Percentiles rank a stretch among this genome's conserved stretches.
Evolutionary conservation across 2,113 vertebrate species (phyloP).

Genomic region (Cebus imitator): DNA sequence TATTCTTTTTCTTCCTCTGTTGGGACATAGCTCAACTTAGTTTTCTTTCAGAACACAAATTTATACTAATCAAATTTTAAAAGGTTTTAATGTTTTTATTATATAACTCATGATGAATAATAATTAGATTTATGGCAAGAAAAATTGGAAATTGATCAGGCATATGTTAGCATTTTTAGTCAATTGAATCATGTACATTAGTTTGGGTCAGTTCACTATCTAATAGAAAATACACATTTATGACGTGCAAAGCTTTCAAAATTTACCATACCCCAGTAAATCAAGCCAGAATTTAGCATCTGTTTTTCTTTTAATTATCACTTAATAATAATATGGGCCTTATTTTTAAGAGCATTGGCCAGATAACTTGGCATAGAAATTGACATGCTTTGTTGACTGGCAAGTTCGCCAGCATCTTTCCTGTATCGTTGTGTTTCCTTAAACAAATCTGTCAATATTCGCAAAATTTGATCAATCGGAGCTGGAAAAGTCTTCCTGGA

Average conservation of each 20-base stretch:
- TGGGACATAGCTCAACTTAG: not conserved
- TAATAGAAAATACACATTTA: slow-evolving; percentile 52
- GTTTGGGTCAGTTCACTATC: slow-evolving; percentile 42
- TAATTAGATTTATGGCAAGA: slow-evolving; percentile 18
- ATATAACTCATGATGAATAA: not conserved
- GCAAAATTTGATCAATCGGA: slow-evolving; percentile 48
- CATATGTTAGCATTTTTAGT: slow-evolving; percentile 21
- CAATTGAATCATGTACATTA: slow-evolving; percentile 30
- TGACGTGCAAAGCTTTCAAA: not conserved
- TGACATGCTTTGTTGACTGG: slow-evolving; percentile 70
- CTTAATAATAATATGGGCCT: slow-evolving; percentile 61
- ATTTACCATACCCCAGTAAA: not conserved
- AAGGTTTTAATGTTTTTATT: not conserved
- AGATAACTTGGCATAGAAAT: slow-evolving; percentile 57
- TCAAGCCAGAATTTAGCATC: slow-evolving; percentile 61
- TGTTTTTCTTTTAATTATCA: slow-evolving; percentile 64
- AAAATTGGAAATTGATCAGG: slow-evolving; percentile 46
- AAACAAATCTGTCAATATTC: slow-evolving; percentile 67
- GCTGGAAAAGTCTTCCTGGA: not conserved
- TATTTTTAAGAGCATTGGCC: not conserved
- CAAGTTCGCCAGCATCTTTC: slow-evolving; percentile 24
- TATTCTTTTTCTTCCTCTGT: slow-evolving; percentile 11
- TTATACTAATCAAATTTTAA: slow-evolving; percentile 45
- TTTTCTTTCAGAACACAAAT: slow-evolving; percentile 60
- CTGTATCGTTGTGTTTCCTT: slow-evolving; percentile 72